Conservation (phyloP, 1,140 invertebrate genomes). For the Adelges cooleyi region DNA sequence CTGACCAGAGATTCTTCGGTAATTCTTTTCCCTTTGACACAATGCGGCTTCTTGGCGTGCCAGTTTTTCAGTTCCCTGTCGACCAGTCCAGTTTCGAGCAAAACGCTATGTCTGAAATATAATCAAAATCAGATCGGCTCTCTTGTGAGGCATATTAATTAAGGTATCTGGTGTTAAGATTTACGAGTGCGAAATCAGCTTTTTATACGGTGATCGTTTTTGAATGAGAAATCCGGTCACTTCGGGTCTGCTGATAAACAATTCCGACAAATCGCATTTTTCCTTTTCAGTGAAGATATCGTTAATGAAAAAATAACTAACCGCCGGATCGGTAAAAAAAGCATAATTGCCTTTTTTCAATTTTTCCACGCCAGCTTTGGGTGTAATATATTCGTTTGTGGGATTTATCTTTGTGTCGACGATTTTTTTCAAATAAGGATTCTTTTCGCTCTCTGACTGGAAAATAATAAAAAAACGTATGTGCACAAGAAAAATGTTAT, state of each 20-base stretch:
- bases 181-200: constrained; percentile 5
- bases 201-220: constrained; percentile 4
- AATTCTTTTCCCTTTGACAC: neutral
- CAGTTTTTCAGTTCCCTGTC: neutral
- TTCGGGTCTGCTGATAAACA: constrained; percentile 32
- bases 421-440: neutral
- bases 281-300: constrained; percentile 36
- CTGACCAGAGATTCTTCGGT: constrained; percentile 11
- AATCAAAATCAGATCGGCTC: too few relatives aligned
- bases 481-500: too few relatives aligned
- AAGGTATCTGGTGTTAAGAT: too few relatives aligned
- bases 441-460: neutral
- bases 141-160: too few relatives aligned
- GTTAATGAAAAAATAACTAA: constrained; percentile 31
- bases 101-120: neutral
- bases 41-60: constrained; percentile 3
- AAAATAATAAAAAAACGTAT: too few relatives aligned
- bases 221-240: neutral
- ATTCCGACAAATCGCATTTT: constrained; percentile 37
- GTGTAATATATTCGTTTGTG: constrained; percentile 28
- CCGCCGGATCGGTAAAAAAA: constrained; percentile 29
- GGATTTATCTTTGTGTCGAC: neutral
- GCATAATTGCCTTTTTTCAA: constrained; percentile 30
- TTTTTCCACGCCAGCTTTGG: constrained; percentile 39
- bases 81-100: neutral